These are phyloP conservation scores for Dione juno DNA, from an alignment of 2,888 invertebrate genomes.

Conservation along the genomic window DNA sequence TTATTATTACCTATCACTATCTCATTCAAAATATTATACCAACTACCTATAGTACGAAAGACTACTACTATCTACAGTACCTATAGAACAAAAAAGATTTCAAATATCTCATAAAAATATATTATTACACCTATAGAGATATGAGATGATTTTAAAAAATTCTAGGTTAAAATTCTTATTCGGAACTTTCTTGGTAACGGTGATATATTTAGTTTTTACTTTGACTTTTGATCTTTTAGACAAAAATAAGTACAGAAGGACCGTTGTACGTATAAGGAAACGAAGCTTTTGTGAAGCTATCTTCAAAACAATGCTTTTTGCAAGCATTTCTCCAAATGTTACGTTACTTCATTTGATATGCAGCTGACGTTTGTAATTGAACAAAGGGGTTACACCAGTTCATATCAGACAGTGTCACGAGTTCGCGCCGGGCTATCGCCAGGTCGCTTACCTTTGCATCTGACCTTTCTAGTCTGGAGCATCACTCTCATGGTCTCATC, in stretches of 20 bases:
- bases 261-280: not conserved
- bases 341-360: constrained; percentile 27
- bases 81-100: too few species aligned
- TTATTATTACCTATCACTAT: not conserved
- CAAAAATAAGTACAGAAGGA: not conserved
- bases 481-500: constrained; percentile 45
- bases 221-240: not conserved
- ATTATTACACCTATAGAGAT: too few species aligned
- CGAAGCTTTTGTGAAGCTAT: not conserved
- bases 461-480: constrained; percentile 47
- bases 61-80: too few species aligned
- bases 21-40: too few species aligned
- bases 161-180: too few species aligned
- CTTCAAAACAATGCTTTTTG: constrained; percentile 7
- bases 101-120: too few species aligned
- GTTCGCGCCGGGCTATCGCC: constrained; percentile 51
- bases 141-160: too few species aligned
- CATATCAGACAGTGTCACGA: constrained; percentile 46
- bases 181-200: too few species aligned
- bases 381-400: constrained; percentile 40
- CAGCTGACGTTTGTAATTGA: constrained; percentile 33
- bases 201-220: not conserved
- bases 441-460: constrained; percentile 52
- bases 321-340: constrained; percentile 17
- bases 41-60: too few species aligned